These are phyloP conservation scores for Dolichotis patagonum DNA, from an alignment of 2,113 vertebrate genomes.

Conservation along the genomic window DNA sequence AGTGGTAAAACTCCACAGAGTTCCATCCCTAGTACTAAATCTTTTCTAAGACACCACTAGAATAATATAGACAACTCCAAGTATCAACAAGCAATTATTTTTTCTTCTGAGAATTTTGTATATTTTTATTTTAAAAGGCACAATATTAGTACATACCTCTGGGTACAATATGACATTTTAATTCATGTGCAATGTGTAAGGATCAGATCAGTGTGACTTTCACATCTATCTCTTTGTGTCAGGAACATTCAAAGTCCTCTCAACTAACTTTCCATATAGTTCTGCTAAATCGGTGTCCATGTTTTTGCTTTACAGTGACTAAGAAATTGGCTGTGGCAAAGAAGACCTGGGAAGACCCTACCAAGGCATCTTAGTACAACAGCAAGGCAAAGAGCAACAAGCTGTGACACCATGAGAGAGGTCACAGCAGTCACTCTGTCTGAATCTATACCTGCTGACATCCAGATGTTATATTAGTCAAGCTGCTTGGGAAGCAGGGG, in stretches of 20 bases:
- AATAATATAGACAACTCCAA: background rate
- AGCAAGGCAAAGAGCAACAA: background rate
- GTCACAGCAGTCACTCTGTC: background rate
- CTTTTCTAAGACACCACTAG: background rate
- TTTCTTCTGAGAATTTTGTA: background rate
- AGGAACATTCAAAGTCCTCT: background rate
- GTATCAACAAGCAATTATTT: background rate
- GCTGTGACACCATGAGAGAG: background rate
- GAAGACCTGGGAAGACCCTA: background rate
- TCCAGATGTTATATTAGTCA: background rate
- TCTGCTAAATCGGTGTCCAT: background rate
- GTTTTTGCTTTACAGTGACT: background rate
- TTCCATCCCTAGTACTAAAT: background rate
- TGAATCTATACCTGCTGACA: background rate
- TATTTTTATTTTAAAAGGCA: background rate
- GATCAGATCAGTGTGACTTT: background rate
- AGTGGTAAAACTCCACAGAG: background rate
- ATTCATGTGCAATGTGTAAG: background rate
- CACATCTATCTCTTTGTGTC: background rate
- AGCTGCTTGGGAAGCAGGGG: background rate
- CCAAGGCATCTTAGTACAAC: background rate
- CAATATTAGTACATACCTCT: background rate
- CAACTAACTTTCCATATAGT: background rate
- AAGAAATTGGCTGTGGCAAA: background rate
- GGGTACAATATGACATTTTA: background rate